Base-by-base conservation (phyloP, 2,797 vertebrate genomes). In the Erethizon dorsatum region DNA sequence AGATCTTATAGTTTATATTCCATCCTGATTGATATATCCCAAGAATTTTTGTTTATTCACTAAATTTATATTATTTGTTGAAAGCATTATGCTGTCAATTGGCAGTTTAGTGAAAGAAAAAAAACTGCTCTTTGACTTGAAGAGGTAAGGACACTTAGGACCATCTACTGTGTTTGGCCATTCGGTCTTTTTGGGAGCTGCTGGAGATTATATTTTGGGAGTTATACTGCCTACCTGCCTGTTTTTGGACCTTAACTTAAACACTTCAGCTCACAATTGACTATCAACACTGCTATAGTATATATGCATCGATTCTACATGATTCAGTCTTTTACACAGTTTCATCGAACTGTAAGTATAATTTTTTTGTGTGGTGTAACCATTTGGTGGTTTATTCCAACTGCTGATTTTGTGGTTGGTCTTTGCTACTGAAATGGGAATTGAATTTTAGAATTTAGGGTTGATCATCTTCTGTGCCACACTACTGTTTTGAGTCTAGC, bases 251-350 rank as follows among this genome's bases (percentile, higher is more conserved):
- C 99, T 99, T 99, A 98, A 99, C 98, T 17, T 9, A 1, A 13
- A 2, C 41, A 0, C 26, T 5, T 41, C 97, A 99, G 99, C 47
- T 99, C 99, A 45, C 99, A 99, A 92, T 99, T 99, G 41, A 99
- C 99, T 20, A 99, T 99, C 88, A 99, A 99, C 95, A 99, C 99
- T 12, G 99, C 99, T 92, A 99, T 99, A 54, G 99, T 99, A 77
- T 99, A 99, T 98, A 99, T 99, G 99, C 99, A 99, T 96, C 99
- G 99, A 8, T 99, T 99, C 98, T 99, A 99, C 97, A 99, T 99
- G 99, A 99, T 99, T 97, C 99, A 99, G 97, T 99, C 99, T 2
- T 99, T 99, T 98, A 99, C 99, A 71, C 99, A 99, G 95, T 99
- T 99, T 96, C 99, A 99, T 98, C 98, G 99, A 98, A 99, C 99